A percentile compares a stretch with the other conserved stretches of the same genome.
Evolutionary conservation across 2,113 vertebrate species (phyloP).

Genomic region (Chloroceryle aenea): DNA sequence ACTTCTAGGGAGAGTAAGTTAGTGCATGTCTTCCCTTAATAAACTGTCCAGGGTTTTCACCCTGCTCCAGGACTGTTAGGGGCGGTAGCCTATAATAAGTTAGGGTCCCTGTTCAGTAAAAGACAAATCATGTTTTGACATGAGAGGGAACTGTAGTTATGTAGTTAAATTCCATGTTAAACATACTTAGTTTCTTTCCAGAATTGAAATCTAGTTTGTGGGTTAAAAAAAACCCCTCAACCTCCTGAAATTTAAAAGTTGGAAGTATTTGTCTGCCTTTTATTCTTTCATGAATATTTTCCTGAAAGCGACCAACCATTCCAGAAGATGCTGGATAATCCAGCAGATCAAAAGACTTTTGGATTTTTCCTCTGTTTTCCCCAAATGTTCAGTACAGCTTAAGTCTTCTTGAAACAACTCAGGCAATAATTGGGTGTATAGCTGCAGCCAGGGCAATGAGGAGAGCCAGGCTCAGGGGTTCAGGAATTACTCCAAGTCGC

Average conservation of each 20-base stretch:
- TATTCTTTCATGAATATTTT: neutral
- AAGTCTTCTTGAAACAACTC: neutral
- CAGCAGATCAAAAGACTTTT: neutral
- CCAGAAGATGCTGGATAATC: neutral
- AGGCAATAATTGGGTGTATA: neutral
- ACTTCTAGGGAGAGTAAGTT: neutral
- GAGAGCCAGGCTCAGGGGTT: neutral
- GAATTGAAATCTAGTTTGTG: neutral
- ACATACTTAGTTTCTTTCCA: neutral
- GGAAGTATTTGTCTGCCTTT: neutral
- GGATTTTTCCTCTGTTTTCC: neutral
- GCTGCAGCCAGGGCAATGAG: neutral
- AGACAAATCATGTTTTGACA: fast-evolving
- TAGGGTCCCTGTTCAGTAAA: neutral
- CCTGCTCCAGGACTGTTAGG: neutral
- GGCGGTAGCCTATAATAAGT: neutral
- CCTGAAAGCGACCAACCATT: neutral
- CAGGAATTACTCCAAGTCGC: neutral
- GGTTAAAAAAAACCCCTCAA: no score
- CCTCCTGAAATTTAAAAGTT: neutral
- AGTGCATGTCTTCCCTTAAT: fast-evolving
- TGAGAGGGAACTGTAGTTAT: neutral
- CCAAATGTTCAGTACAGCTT: neutral
- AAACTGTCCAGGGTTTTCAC: neutral
- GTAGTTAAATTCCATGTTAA: neutral